Base-by-base conservation (phyloP, 2,113 vertebrate species). In the Mustela lutreola region DNA sequence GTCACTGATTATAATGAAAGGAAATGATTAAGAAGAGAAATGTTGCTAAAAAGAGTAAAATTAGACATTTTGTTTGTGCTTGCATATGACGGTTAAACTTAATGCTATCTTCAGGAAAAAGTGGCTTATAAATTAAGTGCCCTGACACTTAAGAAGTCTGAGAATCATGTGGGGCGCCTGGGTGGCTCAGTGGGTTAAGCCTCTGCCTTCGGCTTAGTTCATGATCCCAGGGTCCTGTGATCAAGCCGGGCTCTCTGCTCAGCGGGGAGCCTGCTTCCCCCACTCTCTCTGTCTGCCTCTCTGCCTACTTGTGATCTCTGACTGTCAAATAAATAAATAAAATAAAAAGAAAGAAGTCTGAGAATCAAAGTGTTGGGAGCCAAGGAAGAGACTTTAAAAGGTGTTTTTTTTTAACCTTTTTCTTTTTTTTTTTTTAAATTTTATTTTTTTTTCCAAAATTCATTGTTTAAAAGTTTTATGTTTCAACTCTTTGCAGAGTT, bases 1-100 rank as follows among this genome's bases (percentile, higher is more conserved):
- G 92, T 91, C 67, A 62, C 56, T 79, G 39, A 58, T 60, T 96
- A 95, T 89, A 96, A 88, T 95, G 80, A 76, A 56, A 97, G 96
- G 97, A 96, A 88, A 94, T 96, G 97, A 95, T 94, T 91, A 92
- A 95, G 95, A 95, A 87, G 79, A 82, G 95, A 96, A 95, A 92
- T 91, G 75, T 84, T 92, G n/a, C 83, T 96, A 84, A 96, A 92
- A 62, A 93, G 95, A 96, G 95, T 75, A 84, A 96, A 95, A 87
- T 63, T 65, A 81, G 89, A 79, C 56, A 76, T 89, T 96, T 96
- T 81, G 39, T 75, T 90, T 92, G 70, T 93, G 42, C 76, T 92
- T 84, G 28, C 78, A 28, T 78, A 45, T 79, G 71, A 85, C 73
- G 85, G 18, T 60, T 48, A 84, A 78, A 58, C 58, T 93, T 58